Conservation (phyloP, 2,888 invertebrate species). For the Phorcus lineatus region DNA sequence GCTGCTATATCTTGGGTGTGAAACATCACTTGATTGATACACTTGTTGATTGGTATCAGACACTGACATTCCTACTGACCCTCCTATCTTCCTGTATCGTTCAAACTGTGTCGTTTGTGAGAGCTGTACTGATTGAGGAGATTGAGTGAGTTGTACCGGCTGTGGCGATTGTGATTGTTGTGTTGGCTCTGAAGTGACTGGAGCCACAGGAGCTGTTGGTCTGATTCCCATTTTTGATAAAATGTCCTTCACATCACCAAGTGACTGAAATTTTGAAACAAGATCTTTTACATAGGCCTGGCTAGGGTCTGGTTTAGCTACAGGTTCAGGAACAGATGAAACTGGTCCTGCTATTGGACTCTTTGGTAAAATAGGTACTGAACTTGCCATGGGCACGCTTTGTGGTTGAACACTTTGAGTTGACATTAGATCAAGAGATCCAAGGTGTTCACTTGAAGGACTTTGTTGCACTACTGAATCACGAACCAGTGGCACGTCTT, state of each 20-base stretch:
- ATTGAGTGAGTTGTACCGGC: not conserved
- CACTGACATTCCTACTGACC: not conserved
- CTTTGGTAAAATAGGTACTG: not conserved
- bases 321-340: not conserved
- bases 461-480: too few relatives aligned
- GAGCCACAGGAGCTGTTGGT: not conserved
- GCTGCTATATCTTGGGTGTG: not conserved
- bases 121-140: not conserved
- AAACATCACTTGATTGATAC: not conserved
- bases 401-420: not conserved
- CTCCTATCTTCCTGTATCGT: not conserved
- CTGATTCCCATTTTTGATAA: not conserved
- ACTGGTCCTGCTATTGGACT: not conserved
- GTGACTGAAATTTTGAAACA: not conserved
- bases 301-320: not conserved
- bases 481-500: too few relatives aligned
- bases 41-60: not conserved
- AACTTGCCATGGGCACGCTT: not conserved
- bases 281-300: not conserved
- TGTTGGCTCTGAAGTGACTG: not conserved
- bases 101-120: not conserved
- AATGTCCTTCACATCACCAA: conserved; percentile 4
- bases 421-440: too few relatives aligned
- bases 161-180: not conserved
- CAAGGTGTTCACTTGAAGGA: too few relatives aligned